Percentiles rank a stretch among this genome's conserved stretches.
Evolutionary conservation across 2,113 vertebrate genomes (phyloP).

Genomic region (Lagopus muta): DNA sequence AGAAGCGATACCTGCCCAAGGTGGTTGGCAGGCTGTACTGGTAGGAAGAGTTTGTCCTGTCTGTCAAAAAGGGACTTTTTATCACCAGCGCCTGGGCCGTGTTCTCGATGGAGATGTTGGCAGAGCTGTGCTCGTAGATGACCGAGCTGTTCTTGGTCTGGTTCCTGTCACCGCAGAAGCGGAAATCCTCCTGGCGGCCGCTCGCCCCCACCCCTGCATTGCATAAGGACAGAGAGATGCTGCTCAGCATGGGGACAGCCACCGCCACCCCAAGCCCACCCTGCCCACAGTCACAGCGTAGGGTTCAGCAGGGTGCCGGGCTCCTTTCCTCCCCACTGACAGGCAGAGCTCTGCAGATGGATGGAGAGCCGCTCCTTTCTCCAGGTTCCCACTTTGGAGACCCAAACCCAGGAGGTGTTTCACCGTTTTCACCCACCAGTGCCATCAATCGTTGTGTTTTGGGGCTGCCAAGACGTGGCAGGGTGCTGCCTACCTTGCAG

Average conservation of each 20-base stretch:
- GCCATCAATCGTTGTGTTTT: background rate
- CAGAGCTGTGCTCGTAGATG: background rate
- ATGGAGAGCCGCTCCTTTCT: background rate
- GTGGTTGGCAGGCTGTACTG: background rate
- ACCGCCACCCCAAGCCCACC: too few species aligned
- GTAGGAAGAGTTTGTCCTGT: background rate
- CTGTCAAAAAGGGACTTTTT: conserved; percentile 34
- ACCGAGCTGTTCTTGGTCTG: conserved; percentile 69
- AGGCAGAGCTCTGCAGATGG: background rate
- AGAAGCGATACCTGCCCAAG: conserved; percentile 79
- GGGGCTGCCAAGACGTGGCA: background rate
- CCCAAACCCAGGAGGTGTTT: background rate
- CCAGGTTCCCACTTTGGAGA: background rate
- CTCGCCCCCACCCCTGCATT: conserved; percentile 19
- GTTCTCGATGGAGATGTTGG: conserved; percentile 67
- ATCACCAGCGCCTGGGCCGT: background rate
- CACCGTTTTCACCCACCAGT: background rate
- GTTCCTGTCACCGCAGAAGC: conserved; percentile 75
- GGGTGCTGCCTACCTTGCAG: conserved; percentile 62
- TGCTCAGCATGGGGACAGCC: rapidly evolving
- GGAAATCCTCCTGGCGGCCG: conserved; percentile 41
- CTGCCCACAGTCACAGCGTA: background rate
- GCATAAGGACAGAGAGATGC: background rate
- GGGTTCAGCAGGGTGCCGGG: background rate
- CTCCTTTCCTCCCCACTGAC: background rate